Conservation (phyloP, 1,140 invertebrate species). For the Euwallacea fornicatus region DNA sequence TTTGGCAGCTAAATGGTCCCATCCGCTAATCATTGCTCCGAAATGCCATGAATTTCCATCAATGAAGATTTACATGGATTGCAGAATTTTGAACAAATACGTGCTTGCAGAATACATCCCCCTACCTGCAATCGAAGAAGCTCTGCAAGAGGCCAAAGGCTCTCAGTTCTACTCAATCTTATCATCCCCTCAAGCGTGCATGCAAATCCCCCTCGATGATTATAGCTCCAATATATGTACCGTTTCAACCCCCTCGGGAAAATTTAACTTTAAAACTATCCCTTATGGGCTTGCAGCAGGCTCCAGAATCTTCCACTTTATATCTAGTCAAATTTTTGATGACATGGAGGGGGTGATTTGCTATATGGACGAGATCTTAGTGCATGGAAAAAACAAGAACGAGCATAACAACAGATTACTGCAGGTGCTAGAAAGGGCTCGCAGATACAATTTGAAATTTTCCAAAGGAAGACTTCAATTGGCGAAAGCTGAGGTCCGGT, state of each 20-base stretch:
- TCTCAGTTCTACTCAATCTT: background rate
- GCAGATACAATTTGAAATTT: slow-evolving; percentile 4
- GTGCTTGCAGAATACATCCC: background rate
- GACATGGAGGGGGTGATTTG: background rate
- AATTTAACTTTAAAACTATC: slow-evolving; percentile 8
- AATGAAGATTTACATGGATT: slow-evolving; percentile 1
- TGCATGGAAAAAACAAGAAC: background rate
- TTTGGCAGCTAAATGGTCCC: background rate
- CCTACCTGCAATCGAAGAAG: slow-evolving; percentile 3
- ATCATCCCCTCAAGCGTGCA: background rate
- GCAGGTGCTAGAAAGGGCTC: background rate
- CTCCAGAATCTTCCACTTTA: background rate
- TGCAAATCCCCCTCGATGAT: slow-evolving; percentile 9
- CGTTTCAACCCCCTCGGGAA: slow-evolving; percentile 1
- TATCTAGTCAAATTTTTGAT: slow-evolving; percentile 4
- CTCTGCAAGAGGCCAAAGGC: background rate
- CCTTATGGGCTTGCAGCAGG: background rate
- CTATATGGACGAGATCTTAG: slow-evolving; percentile 2
- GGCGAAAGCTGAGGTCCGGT: background rate
- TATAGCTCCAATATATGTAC: background rate
- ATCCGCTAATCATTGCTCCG: background rate
- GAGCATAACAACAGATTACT: slow-evolving; percentile 2
- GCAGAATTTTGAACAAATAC: slow-evolving; percentile 2
- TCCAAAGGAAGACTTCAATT: slow-evolving; percentile 3
- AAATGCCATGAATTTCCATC: background rate